Evolutionary conservation across 2,797 vertebrate species (phyloP), one percentile per base, ranked within the genome.

Genomic region (Hozukius guyotensis): DNA sequence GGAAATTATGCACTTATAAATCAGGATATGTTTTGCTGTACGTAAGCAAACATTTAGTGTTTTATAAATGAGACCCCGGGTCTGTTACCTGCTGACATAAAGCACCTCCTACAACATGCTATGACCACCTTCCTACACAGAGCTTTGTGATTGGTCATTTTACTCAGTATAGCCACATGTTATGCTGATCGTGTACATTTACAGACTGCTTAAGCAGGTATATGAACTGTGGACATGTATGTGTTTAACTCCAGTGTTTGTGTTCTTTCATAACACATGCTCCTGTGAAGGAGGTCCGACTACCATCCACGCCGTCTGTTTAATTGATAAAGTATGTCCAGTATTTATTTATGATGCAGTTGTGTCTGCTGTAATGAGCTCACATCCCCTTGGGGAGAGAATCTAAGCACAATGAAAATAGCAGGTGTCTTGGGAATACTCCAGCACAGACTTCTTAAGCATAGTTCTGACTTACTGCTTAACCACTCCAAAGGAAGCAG

Each of bases 321-420:
- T 69, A 67, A 73, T 84, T 68, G 81, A 77, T 81, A 18, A 67
- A 82, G 81, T 77, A 65, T 80, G 61, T 59, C 66, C 31, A 14
- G 52, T 80, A 56, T 88, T 85, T 85, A 80, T 89, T 93, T 89
- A 90, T 85, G 81, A 90, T 78, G 78, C 81, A 78, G 85, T 91
- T 67, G 78, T 89, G 85, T 94, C 88, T 80, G 89, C 91, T 85
- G 79, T 91, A 91, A 94, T 94, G 93, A 94, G 87, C 92, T 93
- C 85, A 91, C 85, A 72, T 80, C 78, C 63, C 79, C 88, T 76
- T 66, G 71, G 89, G 93, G 70, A 74, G 70, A 78, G 72, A 70
- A 80, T 75, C 71, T n/a, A 77, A 83, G 75, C 75, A 75, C 86
- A 73, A 89, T 79, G 84, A 92, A 87, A 91, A 91, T 14, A 89